Conservation (phyloP, 2,113 vertebrate genomes). For the Raja brachyura region DNA sequence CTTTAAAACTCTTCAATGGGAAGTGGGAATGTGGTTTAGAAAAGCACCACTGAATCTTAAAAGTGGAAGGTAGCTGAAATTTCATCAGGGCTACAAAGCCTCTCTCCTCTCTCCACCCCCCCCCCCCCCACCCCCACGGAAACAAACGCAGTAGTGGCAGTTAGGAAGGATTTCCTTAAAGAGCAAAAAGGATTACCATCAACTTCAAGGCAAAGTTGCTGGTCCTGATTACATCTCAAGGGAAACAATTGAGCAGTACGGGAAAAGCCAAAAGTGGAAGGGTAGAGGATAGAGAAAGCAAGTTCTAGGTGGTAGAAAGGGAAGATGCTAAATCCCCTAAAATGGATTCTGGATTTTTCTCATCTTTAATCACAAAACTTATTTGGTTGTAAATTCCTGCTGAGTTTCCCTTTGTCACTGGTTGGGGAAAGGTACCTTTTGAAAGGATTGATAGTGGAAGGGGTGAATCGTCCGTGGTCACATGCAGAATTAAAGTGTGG, state of each 20-base stretch:
- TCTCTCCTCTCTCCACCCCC: neutral
- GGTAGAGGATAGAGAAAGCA: neutral
- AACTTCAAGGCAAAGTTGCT: neutral
- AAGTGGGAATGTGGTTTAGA: neutral
- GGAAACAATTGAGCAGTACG: slow-evolving; percentile 47
- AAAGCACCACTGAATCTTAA: neutral
- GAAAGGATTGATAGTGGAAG: neutral
- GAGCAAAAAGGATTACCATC: neutral
- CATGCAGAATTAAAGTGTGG: neutral
- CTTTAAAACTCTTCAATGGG: neutral
- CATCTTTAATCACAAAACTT: neutral
- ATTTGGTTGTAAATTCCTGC: neutral
- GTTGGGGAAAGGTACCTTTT: neutral
- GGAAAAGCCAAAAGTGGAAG: slow-evolving; percentile 24
- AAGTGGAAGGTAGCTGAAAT: neutral
- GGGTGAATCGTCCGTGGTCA: neutral
- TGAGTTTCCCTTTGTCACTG: neutral
- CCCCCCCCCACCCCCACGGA: neutral
- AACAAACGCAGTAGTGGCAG: neutral
- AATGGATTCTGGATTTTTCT: neutral
- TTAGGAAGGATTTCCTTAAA: neutral
- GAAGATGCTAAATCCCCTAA: neutral
- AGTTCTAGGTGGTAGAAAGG: neutral
- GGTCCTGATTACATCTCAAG: slow-evolving; percentile 88
- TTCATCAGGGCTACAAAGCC: neutral